phyloP scores from a whole-genome alignment of 2,113 vertebrate species.

The Oriolus oriolus region DNA sequence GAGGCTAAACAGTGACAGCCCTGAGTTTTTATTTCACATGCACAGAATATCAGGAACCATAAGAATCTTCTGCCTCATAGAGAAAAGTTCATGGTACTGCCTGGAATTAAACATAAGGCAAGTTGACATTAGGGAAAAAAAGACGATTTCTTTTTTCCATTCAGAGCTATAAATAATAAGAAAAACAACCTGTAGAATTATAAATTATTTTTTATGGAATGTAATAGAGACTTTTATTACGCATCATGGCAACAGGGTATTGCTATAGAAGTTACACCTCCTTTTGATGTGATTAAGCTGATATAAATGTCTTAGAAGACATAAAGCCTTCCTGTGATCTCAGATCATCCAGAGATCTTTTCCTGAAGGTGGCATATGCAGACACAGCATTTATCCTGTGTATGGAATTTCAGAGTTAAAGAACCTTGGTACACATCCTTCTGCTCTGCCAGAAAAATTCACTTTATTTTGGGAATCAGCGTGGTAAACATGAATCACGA shows the following conservation, averaged over 20 bases:
- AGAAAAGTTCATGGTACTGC: not conserved
- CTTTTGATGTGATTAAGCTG: not conserved
- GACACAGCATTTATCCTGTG: not conserved
- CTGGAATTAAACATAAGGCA: not conserved
- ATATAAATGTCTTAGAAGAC: not conserved
- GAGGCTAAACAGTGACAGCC: not conserved
- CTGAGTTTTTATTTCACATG: not conserved
- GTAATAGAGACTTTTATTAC: not conserved
- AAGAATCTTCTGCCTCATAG: not conserved
- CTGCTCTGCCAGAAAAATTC: not conserved
- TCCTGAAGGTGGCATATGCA: not conserved
- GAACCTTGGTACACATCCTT: not conserved
- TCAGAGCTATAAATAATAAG: not conserved
- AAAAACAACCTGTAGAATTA: not conserved
- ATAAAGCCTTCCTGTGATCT: not conserved
- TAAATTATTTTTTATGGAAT: not conserved
- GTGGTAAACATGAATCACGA: not conserved
- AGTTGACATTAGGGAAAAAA: not conserved
- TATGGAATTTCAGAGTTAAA: not conserved
- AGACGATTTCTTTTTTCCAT: rapidly evolving
- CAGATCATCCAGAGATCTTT: not conserved
- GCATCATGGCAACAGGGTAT: not conserved
- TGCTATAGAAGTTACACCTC: not conserved
- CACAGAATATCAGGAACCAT: not conserved
- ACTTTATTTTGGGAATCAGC: not conserved